phyloP scores from a whole-genome alignment of 2,113 vertebrate genomes.

The Galbula dea region DNA sequence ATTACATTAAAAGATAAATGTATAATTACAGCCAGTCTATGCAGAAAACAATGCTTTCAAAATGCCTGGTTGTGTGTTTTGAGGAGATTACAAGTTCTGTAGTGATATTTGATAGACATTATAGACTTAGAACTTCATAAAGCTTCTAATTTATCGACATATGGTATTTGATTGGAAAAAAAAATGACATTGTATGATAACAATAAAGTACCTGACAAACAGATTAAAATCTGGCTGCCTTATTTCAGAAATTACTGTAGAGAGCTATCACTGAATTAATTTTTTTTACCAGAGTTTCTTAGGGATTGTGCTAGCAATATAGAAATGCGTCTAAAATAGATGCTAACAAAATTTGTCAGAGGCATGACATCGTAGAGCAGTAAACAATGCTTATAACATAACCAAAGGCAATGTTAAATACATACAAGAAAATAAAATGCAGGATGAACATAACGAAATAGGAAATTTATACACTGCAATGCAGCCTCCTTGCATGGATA shows the following conservation, averaged over 20 bases:
- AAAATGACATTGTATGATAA: background rate
- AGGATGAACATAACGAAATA: background rate
- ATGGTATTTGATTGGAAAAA: background rate
- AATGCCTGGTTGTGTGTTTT: background rate
- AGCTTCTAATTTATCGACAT: background rate
- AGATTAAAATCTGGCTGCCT: background rate
- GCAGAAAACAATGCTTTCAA: background rate
- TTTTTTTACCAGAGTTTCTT: background rate
- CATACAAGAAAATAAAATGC: background rate
- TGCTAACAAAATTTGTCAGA: background rate
- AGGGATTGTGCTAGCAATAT: background rate
- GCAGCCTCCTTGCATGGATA: background rate
- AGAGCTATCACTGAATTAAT: background rate
- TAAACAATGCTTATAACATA: background rate
- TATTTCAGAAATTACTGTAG: background rate
- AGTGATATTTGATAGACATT: background rate
- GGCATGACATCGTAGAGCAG: background rate
- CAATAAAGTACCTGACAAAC: background rate
- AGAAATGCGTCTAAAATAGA: background rate
- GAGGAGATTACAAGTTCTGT: background rate
- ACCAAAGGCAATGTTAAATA: background rate
- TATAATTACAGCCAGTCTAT: background rate
- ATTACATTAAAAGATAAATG: no score
- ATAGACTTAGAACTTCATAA: background rate
- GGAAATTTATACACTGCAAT: background rate